These are phyloP conservation scores for Protobothrops flavoviridis DNA, from an alignment of 2,113 vertebrate genomes.

Conservation along the genomic window DNA sequence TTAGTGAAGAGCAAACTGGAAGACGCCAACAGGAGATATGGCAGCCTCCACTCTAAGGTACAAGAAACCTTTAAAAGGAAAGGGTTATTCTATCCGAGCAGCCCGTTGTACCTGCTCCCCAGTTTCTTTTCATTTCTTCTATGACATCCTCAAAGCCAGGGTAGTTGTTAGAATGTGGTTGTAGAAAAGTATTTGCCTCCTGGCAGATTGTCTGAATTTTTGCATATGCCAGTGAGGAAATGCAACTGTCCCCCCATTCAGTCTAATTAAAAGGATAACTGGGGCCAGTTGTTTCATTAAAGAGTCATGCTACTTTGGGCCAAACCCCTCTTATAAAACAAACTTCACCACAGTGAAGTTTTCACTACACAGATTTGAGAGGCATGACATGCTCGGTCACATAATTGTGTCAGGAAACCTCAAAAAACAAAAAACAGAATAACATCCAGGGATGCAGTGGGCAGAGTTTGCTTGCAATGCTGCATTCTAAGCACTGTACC, in stretches of 20 bases:
- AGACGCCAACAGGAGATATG: conserved; percentile 84
- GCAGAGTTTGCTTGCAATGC: too few species aligned
- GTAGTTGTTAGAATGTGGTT: neutral
- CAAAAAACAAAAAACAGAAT: neutral
- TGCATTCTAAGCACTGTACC: neutral
- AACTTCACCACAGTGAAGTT: neutral
- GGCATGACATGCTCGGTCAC: neutral
- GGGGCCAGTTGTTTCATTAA: neutral
- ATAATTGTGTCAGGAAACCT: neutral
- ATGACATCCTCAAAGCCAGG: neutral
- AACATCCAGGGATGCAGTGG: neutral
- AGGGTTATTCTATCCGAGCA: neutral
- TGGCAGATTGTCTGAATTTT: neutral
- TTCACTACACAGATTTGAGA: neutral
- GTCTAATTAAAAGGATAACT: neutral
- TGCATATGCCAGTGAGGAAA: neutral
- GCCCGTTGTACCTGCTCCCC: neutral
- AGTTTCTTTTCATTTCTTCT: neutral
- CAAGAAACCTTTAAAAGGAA: fast-evolving
- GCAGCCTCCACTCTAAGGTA: conserved; percentile 85
- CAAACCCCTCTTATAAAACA: neutral
- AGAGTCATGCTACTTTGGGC: neutral
- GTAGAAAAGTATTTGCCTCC: neutral
- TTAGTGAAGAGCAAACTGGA: conserved; percentile 84
- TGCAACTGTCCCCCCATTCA: neutral